Conservation (phyloP, 2,113 vertebrate species). For the Burhinus bistriatus region DNA sequence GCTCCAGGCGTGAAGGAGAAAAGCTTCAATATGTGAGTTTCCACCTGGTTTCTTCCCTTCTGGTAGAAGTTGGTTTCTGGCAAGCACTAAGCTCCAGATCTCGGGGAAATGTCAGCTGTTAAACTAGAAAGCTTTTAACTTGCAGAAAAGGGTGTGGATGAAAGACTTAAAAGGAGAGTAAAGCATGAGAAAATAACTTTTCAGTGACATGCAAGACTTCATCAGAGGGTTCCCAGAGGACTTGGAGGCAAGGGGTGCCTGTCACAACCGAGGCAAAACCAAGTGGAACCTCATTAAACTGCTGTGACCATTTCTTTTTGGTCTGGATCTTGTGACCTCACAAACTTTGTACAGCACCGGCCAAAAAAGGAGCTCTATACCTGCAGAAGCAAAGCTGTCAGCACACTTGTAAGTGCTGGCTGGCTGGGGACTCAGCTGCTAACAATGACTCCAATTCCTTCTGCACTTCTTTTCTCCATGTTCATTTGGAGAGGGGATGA, state of each 20-base stretch:
- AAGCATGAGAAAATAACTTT: neutral
- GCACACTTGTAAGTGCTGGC: neutral
- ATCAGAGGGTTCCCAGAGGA: neutral
- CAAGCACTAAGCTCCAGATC: neutral
- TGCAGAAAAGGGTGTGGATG: neutral
- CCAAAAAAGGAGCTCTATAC: neutral
- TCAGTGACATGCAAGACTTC: neutral
- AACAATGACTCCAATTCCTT: neutral
- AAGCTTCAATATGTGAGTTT: neutral
- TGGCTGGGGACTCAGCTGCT: neutral
- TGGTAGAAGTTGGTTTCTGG: neutral
- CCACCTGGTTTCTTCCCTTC: neutral
- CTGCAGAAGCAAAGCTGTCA: neutral
- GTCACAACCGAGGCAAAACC: neutral
- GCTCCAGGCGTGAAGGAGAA: neutral
- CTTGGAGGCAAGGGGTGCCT: neutral
- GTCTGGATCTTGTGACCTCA: neutral
- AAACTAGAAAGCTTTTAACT: slow-evolving; percentile 15
- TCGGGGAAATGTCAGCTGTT: neutral
- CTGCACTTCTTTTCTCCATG: neutral
- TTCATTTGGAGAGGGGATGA: neutral
- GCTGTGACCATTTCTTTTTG: neutral
- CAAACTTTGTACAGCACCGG: neutral
- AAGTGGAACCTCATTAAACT: neutral
- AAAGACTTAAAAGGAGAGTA: neutral